Evolutionary conservation across 1,140 invertebrate species (phyloP), one percentile per base, ranked within the genome.

Genomic region (Callitettix versicolor): DNA sequence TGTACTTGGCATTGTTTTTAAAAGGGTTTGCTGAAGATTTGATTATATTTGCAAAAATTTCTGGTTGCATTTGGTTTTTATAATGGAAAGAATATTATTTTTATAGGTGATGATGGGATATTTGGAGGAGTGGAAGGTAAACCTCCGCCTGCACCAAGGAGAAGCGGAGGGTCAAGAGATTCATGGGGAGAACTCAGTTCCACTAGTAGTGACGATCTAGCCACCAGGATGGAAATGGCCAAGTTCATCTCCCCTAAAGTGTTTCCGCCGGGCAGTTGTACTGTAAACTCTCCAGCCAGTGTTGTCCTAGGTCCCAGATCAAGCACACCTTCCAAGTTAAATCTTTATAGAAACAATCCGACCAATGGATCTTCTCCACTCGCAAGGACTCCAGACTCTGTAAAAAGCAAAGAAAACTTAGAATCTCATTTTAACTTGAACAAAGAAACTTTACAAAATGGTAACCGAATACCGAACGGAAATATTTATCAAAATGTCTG

Each of bases 231-330:
- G 26, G 53, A 58, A 36, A 24, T 56, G 44, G 66, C 58, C 71
- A 68, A 40, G 57, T 75, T 63, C 59, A 72, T 72, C n/a, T 87
- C 84, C 0, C 85, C 85, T 0, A 88, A 88, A 70, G 85, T 88
- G 1, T 88, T 88, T 62, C 79, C 79, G 22, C 74, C 81, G 0
- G 84, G 84, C 62, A 79, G 82, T n/a, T 65, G 84, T 17, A 88
- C 85, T 3, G 82, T 86, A 0, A 87, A 84, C 58, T 85, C 84
- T 4, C 85, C 86, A 2, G 85, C 85, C 0, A 85, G 83, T 69
- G 84, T 86, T 59, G 85, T 88, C 0, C 68, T 88, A 6, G 84
- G 72, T 0, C 67, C 67, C 33, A 36, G 42, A 20, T 20, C 53
- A 6, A 18, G 12, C 18, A 7, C 24, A 21, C 24, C 24, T 33